Evolutionary conservation across 1,140 invertebrate species (phyloP), one percentile per base, ranked within the genome.

Genomic region (Planococcus citri): DNA sequence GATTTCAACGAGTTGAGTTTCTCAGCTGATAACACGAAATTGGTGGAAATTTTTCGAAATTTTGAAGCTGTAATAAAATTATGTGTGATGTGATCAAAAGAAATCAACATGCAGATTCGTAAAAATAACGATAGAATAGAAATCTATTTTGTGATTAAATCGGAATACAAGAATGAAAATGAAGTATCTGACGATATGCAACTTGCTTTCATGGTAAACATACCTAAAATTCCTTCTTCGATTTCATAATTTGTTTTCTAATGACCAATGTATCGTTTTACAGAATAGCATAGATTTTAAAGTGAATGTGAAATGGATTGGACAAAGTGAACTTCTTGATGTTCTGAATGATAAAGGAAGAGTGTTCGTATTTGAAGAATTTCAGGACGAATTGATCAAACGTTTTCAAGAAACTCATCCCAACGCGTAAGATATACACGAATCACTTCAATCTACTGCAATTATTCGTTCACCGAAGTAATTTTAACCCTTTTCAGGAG

Each of bases 401-500:
- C 2, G n/a, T 17, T 51, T 51, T 3, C 4, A 3, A 17, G 41
- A 17, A 51, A 17, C 41, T 6, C 41, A 20, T 51, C 41, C 41
- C 17, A 51, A 51, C n/a, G 41, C n/a, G 41, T 51, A 17, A 51
- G 41, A 51, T 17, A 51, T 51, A 9, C n/a, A 9, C 33, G 6
- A 37, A 8, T 37, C 33, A 14, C 6, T 37, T 8, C 14, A 37
- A 37, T 8, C 33, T 8, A 37, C 33, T 37, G 33, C n/a, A 37
- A 37, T 37, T 37, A 37, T 37, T 8, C 6, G 6, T 37, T 37
- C 33, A 8, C 14, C 41, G 10, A 51, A 33, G 12, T 33, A 33
- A n/a, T 51, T 67, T 70, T 57, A 70, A 74, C 71, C 70, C 72
- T 68, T 74, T 79, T 73, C 73, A 86, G 80, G 76, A 88, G 87